Conservation (phyloP, 2,888 invertebrate genomes). For the Bimastos eiseni region DNA sequence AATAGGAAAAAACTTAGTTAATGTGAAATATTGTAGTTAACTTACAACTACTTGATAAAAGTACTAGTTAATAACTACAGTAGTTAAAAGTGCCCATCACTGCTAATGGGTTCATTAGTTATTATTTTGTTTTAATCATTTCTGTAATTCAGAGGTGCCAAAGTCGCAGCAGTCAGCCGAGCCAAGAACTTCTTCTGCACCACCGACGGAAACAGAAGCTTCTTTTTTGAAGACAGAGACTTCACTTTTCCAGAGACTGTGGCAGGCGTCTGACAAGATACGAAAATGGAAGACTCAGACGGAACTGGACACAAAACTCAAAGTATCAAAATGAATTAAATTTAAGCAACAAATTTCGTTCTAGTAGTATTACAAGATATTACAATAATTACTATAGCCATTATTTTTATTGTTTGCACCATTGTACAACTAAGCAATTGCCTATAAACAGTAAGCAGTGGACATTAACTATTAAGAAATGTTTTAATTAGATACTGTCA, state of each 20-base stretch:
- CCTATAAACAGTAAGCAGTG: no score
- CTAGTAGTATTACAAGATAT: not conserved
- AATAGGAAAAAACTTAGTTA: no score
- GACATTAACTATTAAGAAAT: no score
- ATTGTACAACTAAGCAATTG: no score
- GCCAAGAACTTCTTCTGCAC: not conserved
- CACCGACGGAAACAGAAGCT: not conserved
- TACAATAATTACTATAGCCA: not conserved
- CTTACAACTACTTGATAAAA: no score
- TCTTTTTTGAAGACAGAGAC: not conserved
- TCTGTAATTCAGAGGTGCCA: not conserved
- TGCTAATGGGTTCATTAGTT: no score
- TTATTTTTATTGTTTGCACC: no score
- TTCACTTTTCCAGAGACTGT: not conserved
- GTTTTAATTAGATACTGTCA: no score
- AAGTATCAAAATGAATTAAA: not conserved
- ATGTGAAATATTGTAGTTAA: no score
- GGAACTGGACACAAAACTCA: slow-evolving; percentile 19
- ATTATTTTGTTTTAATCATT: not conserved
- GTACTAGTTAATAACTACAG: no score
- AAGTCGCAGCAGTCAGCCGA: not conserved
- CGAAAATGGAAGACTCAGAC: slow-evolving; percentile 13
- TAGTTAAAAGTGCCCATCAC: no score
- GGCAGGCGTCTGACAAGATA: slow-evolving; percentile 14
- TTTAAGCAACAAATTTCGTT: not conserved